Conservation (phyloP, 2,113 vertebrate species). For the Pica pica region DNA sequence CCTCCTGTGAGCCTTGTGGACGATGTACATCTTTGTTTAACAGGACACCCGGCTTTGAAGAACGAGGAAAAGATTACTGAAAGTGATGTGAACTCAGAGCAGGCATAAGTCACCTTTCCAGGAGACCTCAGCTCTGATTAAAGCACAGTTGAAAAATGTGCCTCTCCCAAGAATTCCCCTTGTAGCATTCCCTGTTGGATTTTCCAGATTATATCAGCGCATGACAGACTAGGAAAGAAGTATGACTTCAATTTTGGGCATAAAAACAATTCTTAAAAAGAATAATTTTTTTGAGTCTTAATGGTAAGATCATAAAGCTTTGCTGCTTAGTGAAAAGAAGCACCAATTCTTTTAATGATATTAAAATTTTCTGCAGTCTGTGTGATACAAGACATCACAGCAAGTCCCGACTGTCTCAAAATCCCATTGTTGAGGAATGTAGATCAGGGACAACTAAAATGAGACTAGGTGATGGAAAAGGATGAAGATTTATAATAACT, state of each 20-base stretch:
- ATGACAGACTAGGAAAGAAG: not conserved
- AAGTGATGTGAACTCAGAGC: slow-evolving; percentile 4
- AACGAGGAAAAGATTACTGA: not conserved
- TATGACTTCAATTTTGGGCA: not conserved
- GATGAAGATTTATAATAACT: not conserved
- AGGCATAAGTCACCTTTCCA: slow-evolving; percentile 20
- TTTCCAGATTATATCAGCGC: not conserved
- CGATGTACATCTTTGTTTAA: slow-evolving; percentile 15
- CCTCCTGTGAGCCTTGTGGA: not conserved
- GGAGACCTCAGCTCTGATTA: slow-evolving; percentile 15
- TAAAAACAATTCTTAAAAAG: not conserved
- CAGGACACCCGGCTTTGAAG: slow-evolving; percentile 9
- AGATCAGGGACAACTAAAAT: not conserved
- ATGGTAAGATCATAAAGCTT: not conserved
- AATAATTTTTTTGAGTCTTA: not conserved
- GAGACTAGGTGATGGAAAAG: not conserved
- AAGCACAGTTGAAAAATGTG: not conserved
- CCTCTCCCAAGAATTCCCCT: not conserved
- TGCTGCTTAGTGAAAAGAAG: not conserved
- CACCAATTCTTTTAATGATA: not conserved
- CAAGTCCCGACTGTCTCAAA: not conserved
- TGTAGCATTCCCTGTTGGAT: not conserved
- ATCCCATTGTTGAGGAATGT: not conserved
- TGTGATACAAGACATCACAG: not conserved
- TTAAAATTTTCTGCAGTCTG: not conserved